These are phyloP conservation scores for Marcusenius ussheri DNA, from an alignment of 2,113 vertebrate species.

Conservation along the genomic window DNA sequence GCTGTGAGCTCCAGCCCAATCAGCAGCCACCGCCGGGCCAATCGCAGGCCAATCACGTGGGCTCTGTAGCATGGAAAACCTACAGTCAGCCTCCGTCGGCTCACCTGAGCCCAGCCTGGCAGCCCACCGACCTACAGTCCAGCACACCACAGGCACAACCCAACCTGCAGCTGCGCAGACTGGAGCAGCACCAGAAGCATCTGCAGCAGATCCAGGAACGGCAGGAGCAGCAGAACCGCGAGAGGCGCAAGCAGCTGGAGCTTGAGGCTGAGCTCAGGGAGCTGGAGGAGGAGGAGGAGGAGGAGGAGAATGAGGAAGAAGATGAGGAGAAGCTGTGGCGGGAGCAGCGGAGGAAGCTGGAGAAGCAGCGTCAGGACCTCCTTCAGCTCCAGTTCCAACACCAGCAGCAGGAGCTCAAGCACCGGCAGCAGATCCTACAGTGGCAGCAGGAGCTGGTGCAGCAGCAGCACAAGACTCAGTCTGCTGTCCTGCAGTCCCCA, in stretches of 20 bases:
- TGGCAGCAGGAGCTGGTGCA: conserved; percentile 42
- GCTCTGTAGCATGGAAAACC: neutral
- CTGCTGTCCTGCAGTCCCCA: conserved; percentile 45
- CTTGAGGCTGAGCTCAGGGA: conserved; percentile 32
- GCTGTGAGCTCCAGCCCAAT: conserved; percentile 18
- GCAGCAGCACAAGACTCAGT: conserved; percentile 45
- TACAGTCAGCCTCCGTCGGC: conserved; percentile 34
- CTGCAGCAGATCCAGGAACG: conserved; percentile 29
- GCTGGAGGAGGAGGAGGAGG: conserved; percentile 39
- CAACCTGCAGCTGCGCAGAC: conserved; percentile 40
- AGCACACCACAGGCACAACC: neutral
- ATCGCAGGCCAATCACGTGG: neutral
- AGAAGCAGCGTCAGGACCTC: conserved; percentile 49
- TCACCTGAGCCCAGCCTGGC: neutral
- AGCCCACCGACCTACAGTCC: neutral
- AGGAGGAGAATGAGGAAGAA: conserved; percentile 41
- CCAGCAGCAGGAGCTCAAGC: conserved; percentile 39
- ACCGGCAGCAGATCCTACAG: conserved; percentile 42
- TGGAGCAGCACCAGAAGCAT: conserved; percentile 49
- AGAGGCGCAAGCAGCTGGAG: conserved; percentile 43
- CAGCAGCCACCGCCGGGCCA: conserved; percentile 49
- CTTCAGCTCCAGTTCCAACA: conserved; percentile 35
- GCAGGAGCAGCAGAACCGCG: conserved; percentile 35
- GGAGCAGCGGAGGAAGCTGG: conserved; percentile 48
- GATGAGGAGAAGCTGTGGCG: conserved; percentile 55